Percentiles rank a stretch among this genome's conserved stretches.
Evolutionary conservation across 2,797 vertebrate genomes (phyloP).

Genomic region (Benthosema pterotum): DNA sequence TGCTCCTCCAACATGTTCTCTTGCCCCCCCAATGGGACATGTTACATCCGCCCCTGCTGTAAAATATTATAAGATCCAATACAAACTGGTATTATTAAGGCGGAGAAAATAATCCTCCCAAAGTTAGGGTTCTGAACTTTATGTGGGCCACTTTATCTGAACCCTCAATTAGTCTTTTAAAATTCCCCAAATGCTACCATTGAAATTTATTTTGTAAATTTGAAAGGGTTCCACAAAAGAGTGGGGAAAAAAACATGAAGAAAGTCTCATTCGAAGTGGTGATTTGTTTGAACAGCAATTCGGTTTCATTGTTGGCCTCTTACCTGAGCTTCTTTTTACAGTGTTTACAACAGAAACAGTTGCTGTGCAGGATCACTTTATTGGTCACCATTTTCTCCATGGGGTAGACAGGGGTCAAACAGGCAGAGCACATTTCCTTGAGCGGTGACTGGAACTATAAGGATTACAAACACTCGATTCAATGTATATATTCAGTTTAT

Average conservation of each 20-base stretch:
- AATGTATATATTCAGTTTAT: neutral
- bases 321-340: conserved; percentile 88
- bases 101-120: no score
- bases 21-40: no score
- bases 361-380: conserved; percentile 78
- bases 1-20: no score
- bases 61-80: no score
- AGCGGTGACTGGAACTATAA: conserved; percentile 71
- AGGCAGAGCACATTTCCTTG: conserved; percentile 83
- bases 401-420: conserved; percentile 81
- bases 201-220: neutral
- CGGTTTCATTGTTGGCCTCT: conserved; percentile 52
- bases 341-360: conserved; percentile 87
- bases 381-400: conserved; percentile 81
- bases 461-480: conserved; percentile 43
- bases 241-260: no score
- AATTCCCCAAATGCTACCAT: neutral
- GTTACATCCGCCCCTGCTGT: no score
- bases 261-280: conserved; percentile 3
- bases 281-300: neutral
- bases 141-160: no score
- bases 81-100: no score
- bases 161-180: neutral
- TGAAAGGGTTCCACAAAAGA: no score
- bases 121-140: no score